A percentile compares a stretch with the other conserved stretches of the same genome.
Conservation (phyloP, 2,797 vertebrate species). For the Sarcoramphus papa region DNA sequence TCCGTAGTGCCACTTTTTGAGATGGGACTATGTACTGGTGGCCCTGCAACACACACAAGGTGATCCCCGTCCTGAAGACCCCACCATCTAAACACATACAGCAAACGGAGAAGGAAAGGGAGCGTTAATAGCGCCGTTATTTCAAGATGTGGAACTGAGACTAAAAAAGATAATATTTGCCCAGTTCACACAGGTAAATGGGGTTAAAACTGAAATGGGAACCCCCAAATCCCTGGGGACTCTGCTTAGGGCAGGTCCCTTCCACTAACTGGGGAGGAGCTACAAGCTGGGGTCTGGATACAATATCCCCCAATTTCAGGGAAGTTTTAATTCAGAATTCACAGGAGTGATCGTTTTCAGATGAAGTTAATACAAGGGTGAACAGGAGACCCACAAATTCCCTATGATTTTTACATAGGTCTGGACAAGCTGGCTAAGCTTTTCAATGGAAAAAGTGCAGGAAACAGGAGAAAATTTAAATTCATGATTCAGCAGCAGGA, state of each 20-base stretch:
- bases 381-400: not conserved
- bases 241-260: not conserved
- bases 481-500: not conserved
- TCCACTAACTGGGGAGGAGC: not conserved
- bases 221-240: not conserved
- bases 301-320: not conserved
- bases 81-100: not conserved
- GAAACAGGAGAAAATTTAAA: not conserved
- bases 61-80: not conserved
- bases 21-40: not conserved
- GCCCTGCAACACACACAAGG: fast-evolving
- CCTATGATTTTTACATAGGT: not conserved
- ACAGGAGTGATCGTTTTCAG: not conserved
- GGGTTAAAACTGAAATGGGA: not conserved
- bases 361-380: not conserved
- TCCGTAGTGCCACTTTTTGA: not conserved
- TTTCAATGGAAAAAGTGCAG: not conserved
- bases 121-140: not conserved
- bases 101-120: not conserved
- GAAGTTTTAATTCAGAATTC: not conserved
- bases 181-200: not conserved
- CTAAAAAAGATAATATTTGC: not conserved
- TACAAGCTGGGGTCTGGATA: not conserved
- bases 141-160: not conserved
- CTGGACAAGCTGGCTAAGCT: not conserved